Evolutionary conservation across 2,797 vertebrate genomes (phyloP), one percentile per base, ranked within the genome.

Genomic region (Chloroceryle amazona): DNA sequence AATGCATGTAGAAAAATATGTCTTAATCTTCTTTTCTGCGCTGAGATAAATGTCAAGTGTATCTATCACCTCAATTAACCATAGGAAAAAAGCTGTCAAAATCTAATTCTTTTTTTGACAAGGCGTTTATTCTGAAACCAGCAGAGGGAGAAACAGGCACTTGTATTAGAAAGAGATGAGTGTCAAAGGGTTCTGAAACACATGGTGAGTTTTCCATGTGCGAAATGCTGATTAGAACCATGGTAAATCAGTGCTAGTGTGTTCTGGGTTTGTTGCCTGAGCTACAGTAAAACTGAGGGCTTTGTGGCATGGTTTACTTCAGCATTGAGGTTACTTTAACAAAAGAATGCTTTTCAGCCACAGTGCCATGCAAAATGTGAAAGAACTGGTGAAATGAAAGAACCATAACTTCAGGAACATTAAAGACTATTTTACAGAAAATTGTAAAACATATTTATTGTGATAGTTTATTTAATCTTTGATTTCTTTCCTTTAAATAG

Each of bases 61-160:
- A 98, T 98, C 98, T 98, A 98, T 98, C 98, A 99, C 98, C 98
- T 98, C 98, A 99, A 99, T 99, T 99, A 99, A 98, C 98, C 97
- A 98, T 92, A 96, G 96, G 96, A 97, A 97, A 96, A 98, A 98
- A 98, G 95, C 98, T 98, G 98, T 98, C 98, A 98, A 98, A 98
- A 98, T 98, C 95, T 97, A 98, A 98, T 98, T 98, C 97, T 97
- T 95, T 97, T 97, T 97, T 94, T 98, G 97, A 98, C 97, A 98
- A 98, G 97, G 96, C 81, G 21, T 98, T 98, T 98, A 98, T 98
- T 98, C 96, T 86, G 93, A 98, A 98, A 97, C 97, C 96, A 98
- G 97, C 95, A 96, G 95, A 97, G 95, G 87, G 95, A 96, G 96
- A 97, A 97, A 93, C 94, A 97, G 94, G 91, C 93, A 97, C 96